Evolutionary conservation across 92 coral and sea anemone species (phyloP).

Genomic region (Heteractis magnifica): DNA sequence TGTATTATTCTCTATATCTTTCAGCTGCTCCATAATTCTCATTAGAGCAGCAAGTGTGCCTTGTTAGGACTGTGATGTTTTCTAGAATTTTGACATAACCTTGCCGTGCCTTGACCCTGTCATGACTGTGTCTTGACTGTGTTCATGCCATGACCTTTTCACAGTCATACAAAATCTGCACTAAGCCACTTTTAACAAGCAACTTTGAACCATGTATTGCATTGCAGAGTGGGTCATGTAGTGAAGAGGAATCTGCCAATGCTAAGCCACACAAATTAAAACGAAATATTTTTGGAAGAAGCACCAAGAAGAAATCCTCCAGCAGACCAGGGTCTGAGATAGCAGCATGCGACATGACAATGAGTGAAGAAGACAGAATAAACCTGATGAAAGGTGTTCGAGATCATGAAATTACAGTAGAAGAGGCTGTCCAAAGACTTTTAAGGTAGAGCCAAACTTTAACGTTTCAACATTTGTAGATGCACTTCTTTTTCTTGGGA

Average conservation of each 20-base stretch:
- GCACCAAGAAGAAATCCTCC: constrained; percentile 70
- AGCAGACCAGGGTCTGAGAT: constrained; percentile 82
- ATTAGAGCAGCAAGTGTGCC: no score
- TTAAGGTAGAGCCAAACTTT: constrained; percentile 40
- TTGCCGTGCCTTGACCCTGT: no score
- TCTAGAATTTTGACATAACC: no score
- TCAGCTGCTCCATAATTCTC: no score
- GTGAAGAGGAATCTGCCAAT: constrained; percentile 59
- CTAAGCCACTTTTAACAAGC: neutral
- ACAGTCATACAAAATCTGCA: no score
- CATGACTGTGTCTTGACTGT: no score
- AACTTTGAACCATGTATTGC: neutral
- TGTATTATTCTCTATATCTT: no score
- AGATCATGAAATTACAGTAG: constrained; percentile 64
- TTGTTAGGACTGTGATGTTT: no score
- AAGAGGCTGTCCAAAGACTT: constrained; percentile 74
- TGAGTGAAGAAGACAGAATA: constrained; percentile 88
- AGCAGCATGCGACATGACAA: constrained; percentile 75
- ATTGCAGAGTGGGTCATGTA: constrained; percentile 50
- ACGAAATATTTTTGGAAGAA: constrained; percentile 72
- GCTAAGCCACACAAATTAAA: constrained; percentile 65
- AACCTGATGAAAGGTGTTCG: constrained; percentile 79
- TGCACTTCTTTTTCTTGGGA: no score
- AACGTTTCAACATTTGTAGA: no score
- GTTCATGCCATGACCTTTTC: no score